A percentile compares a stretch with the other conserved stretches of the same genome.
phyloP scores from a whole-genome alignment of 2,113 vertebrate species.

The Myotis davidii region DNA sequence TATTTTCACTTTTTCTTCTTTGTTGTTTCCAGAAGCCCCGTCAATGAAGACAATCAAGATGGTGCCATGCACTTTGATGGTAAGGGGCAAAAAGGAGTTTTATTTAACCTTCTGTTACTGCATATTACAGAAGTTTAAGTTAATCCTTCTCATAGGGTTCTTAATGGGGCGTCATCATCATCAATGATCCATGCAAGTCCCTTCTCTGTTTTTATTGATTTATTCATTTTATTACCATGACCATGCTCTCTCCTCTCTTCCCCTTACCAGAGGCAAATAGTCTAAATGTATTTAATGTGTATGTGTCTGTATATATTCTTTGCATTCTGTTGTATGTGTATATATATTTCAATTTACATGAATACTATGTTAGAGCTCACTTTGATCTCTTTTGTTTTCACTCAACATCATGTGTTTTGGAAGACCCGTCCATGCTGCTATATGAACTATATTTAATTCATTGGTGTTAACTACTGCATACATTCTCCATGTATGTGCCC shows the following conservation, averaged over 20 bases:
- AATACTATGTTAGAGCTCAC: neutral
- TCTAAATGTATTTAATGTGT: neutral
- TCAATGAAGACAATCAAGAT: slow-evolving; percentile 90
- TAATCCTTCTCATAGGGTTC: neutral
- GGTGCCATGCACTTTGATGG: slow-evolving; percentile 82
- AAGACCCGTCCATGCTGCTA: no score
- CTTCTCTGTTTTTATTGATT: neutral
- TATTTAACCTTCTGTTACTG: neutral
- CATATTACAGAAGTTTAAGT: neutral
- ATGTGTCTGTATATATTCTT: neutral
- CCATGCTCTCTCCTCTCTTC: neutral
- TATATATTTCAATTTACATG: neutral
- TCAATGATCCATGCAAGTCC: neutral
- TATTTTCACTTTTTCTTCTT: slow-evolving; percentile 62
- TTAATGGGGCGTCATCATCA: neutral
- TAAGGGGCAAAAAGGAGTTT: slow-evolving; percentile 71
- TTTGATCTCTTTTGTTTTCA: neutral
- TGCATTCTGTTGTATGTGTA: neutral
- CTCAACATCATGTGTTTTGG: neutral
- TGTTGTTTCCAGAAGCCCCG: slow-evolving; percentile 79
- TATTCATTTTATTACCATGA: neutral
- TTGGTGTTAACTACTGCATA: neutral
- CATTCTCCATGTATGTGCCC: neutral
- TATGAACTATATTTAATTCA: neutral
- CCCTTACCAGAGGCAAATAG: neutral